Base-by-base conservation (phyloP, 1,140 invertebrate genomes). In the Drosophila triauraria region DNA sequence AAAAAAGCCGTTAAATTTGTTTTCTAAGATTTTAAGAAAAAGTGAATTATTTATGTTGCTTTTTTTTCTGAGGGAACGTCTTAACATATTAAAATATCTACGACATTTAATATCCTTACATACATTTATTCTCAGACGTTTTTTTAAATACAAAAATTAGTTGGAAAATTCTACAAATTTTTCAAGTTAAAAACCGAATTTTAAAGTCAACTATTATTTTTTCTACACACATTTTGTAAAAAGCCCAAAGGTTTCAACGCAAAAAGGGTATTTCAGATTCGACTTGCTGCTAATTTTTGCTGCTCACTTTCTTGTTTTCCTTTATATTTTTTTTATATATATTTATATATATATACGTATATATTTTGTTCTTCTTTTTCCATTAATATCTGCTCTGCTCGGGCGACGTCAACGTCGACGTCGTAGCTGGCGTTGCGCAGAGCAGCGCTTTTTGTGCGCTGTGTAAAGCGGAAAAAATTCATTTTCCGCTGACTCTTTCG, bases 401-500 rank as follows among this genome's bases (percentile, higher is more conserved):
- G 50, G 57, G 50, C 67, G 75, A 82, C 71, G 83, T 32, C 69
- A 46, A 68, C 80, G 75, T 68, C 78, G 67, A 67, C 78, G 59
- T 57, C 63, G 58, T 35, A 35, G 78, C 50, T 47, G 46, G 35
- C 67, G 54, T n/a, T 44, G 54, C 58, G 76, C 74, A 79, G 72
- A 76, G 76, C 51, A 54, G 32, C 51, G 51, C 51, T 79, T 76
- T 71, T 87, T 86, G 80, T 82, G 71, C 70, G 67, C 74, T 90
- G 82, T 88, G 82, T 72, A 71, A 71, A 56, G 77, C 54, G 81
- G 53, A 85, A 88, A 84, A 91, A 84, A 82, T 84, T 78, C 78
- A 91, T 87, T 87, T 87, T 87, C 84, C 82, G 80, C 87, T 87
- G 84, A 77, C 80, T 85, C 84, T 88, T 84, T 84, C 40, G 48